Conservation (phyloP, 2,113 vertebrate genomes). For the Nothobranchius kuhntae region DNA sequence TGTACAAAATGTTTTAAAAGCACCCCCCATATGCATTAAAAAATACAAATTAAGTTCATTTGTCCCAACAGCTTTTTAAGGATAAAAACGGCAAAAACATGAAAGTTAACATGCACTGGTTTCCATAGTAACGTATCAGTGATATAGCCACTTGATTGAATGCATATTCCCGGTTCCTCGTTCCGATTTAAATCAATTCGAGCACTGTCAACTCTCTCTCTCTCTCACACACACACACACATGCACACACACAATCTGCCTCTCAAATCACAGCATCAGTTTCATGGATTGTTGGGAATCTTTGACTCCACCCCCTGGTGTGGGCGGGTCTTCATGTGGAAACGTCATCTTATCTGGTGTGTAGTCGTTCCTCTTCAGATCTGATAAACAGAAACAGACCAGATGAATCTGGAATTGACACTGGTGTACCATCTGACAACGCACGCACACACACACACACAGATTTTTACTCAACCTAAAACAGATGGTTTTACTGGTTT, state of each 20-base stretch:
- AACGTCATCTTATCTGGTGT: conserved; percentile 92
- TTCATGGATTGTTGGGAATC: conserved; percentile 88
- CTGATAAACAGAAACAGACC: conserved; percentile 61
- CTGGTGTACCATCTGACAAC: no score
- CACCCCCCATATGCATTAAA: conserved; percentile 23
- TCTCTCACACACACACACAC: no score
- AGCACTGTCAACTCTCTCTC: no score
- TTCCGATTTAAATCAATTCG: conserved; percentile 33
- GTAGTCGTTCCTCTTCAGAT: conserved; percentile 97
- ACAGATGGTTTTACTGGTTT: no score
- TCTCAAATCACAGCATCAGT: conserved; percentile 84
- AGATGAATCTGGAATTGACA: no score
- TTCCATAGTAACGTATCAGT: conserved; percentile 38
- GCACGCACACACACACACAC: no score
- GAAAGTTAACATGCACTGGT: conserved; percentile 56
- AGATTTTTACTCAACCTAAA: no score
- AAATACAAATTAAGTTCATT: conserved; percentile 27
- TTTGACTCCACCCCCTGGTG: conserved; percentile 86
- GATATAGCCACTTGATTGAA: conserved; percentile 61
- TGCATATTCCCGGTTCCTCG: conserved; percentile 47
- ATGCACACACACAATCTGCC: background rate
- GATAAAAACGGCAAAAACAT: conserved; percentile 34
- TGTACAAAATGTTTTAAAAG: conserved; percentile 67
- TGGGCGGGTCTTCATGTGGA: conserved; percentile 88
- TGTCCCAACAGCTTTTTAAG: conserved; percentile 50